phyloP scores from a whole-genome alignment of 2,113 vertebrate genomes.

The Corydoras maculifer region DNA sequence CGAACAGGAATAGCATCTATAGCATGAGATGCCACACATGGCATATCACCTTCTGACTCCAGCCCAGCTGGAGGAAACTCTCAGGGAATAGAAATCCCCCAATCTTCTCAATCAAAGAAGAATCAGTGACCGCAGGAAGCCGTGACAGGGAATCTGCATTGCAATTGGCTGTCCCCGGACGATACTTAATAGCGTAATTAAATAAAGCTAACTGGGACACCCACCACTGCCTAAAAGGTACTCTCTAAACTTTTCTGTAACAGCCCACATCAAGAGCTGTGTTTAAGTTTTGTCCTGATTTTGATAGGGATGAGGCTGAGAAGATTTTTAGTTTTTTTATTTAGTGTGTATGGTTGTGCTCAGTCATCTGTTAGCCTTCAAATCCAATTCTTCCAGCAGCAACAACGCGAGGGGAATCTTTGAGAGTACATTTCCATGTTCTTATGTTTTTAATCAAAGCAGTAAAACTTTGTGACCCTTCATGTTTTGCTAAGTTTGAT shows the following conservation, averaged over 20 bases:
- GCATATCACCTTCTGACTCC: not conserved
- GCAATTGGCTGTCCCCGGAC: not conserved
- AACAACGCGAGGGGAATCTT: no score
- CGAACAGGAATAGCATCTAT: not conserved
- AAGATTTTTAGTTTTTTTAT: no score
- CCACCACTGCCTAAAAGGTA: not conserved
- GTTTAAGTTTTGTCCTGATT: not conserved
- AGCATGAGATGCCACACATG: not conserved
- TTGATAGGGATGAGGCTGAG: not conserved
- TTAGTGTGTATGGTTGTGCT: no score
- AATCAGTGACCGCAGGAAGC: not conserved
- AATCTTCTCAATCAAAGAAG: not conserved
- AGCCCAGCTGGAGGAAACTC: not conserved
- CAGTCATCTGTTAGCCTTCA: no score
- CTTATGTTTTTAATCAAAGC: no score
- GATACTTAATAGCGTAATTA: not conserved
- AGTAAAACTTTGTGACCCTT: no score
- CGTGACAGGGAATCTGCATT: constrained; percentile 7
- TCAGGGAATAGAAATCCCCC: not conserved
- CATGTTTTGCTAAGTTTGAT: no score
- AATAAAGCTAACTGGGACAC: not conserved
- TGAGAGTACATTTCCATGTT: no score
- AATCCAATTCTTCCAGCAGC: no score
- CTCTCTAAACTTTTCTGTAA: constrained; percentile 1
- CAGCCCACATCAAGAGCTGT: not conserved